A percentile compares a stretch with the other conserved stretches of the same genome.
Evolutionary conservation across 2,113 vertebrate species (phyloP).

Genomic region (Heliornis fulica): DNA sequence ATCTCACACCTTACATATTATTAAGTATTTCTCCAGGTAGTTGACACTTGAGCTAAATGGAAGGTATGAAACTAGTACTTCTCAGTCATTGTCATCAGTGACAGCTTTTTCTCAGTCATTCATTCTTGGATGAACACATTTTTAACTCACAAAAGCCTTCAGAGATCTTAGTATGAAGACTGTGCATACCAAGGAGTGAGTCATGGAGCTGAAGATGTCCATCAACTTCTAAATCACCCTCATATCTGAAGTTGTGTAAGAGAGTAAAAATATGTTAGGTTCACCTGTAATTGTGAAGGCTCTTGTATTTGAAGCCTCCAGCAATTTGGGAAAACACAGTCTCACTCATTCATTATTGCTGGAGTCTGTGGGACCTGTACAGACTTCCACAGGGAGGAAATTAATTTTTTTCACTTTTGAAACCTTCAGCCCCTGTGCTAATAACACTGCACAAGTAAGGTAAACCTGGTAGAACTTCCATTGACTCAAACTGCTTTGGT

Average conservation of each 20-base stretch:
- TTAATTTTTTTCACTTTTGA: background rate
- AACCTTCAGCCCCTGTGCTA: background rate
- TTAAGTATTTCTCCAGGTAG: background rate
- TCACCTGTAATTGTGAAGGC: background rate
- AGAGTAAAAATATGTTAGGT: background rate
- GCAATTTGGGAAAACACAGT: too few relatives aligned
- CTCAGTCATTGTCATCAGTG: background rate
- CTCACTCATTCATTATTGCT: background rate
- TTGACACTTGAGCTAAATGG: background rate
- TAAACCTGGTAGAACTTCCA: background rate
- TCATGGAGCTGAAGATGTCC: background rate
- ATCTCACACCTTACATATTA: background rate
- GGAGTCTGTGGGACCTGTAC: background rate
- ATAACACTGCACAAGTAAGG: background rate
- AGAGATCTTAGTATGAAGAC: background rate
- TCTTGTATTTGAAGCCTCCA: background rate
- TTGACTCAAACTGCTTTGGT: background rate
- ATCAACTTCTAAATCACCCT: background rate
- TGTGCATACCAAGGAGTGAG: background rate
- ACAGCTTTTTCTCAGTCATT: background rate
- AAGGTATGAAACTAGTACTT: background rate
- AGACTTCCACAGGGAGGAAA: background rate
- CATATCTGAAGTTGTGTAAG: background rate
- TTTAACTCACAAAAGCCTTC: background rate
- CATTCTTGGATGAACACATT: background rate